phyloP scores from a whole-genome alignment of 2,113 vertebrate species.

The Neogale vison region DNA sequence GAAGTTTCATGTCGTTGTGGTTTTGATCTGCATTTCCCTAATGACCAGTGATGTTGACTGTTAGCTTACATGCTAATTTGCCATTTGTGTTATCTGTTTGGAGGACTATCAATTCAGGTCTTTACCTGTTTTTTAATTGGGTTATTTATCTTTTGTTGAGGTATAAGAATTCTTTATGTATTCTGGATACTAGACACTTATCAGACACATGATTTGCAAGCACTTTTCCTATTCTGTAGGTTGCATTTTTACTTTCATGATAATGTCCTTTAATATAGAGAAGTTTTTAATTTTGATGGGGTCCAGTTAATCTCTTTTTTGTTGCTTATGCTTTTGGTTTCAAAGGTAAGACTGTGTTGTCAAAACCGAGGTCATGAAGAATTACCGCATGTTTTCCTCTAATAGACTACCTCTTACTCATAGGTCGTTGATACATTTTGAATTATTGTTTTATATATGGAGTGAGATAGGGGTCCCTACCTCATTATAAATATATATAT shows the following conservation, averaged over 20 bases:
- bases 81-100: not conserved
- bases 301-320: not conserved
- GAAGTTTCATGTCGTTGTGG: no score
- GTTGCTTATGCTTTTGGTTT: not conserved
- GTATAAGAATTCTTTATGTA: not conserved
- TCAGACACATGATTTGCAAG: not conserved
- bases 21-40: not conserved
- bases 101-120: not conserved
- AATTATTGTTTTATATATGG: not conserved
- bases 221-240: not conserved
- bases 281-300: not conserved
- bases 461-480: not conserved
- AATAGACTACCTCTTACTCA: not conserved
- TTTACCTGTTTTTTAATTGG: not conserved
- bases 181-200: not conserved
- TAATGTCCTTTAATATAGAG: not conserved
- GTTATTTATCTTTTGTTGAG: not conserved
- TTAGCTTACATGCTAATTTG: not conserved
- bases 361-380: not conserved
- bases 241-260: not conserved
- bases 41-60: accelerated
- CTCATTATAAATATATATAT: not conserved
- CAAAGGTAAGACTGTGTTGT: not conserved
- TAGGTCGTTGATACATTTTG: not conserved
- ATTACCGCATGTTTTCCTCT: not conserved